Evolutionary conservation across 1,140 invertebrate species (phyloP), one percentile per base, ranked within the genome.

Genomic region (Melipona quadrifasciata): DNA sequence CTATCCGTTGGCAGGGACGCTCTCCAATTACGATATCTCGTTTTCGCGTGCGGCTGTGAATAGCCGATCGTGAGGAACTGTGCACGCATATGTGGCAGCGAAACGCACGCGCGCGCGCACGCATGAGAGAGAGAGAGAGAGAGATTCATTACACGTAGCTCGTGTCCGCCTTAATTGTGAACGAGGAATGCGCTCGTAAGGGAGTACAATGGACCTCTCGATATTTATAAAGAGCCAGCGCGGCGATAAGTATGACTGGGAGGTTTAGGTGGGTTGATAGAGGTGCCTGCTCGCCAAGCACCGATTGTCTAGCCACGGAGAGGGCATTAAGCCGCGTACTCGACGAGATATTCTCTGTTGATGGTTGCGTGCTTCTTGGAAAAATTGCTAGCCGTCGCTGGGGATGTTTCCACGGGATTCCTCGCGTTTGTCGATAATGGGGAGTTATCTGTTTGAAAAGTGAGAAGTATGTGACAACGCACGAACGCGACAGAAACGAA

Each of bases 21-120:
- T 85, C 80, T 89, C 80, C 87, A 87, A 87, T 89, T 87, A 89
- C 86, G 83, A 89, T 89, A 87, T 89, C 87, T 87, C 55, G 74
- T 89, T 79, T 87, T 89, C 87, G 75, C 86, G 61, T 85, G 51
- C 82, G 87, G 82, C 83, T 79, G 87, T 70, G 71, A 64, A 82
- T 58, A 73, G 67, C 65, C 65, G 51, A 65, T 85, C 76, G 79
- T 88, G 82, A 85, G 74, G 34, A 47, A 47, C 39, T 47, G 39
- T 75, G 76, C 21, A 47, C 71, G 65, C 61, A 88, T 68, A 76
- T 31, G 68, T 55, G 64, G 53, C 82, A 58, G 78, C 27, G 67
- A 14, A 14, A 27, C 17, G 21, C 65, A 58, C 21, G 12, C 31
- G 31, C 31, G 31, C 2, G 31, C 31, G n/a, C n/a, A n/a, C n/a